Evolutionary conservation across 2,113 vertebrate species (phyloP), one percentile per base, ranked within the genome.

Genomic region (Halichoerus grypus): DNA sequence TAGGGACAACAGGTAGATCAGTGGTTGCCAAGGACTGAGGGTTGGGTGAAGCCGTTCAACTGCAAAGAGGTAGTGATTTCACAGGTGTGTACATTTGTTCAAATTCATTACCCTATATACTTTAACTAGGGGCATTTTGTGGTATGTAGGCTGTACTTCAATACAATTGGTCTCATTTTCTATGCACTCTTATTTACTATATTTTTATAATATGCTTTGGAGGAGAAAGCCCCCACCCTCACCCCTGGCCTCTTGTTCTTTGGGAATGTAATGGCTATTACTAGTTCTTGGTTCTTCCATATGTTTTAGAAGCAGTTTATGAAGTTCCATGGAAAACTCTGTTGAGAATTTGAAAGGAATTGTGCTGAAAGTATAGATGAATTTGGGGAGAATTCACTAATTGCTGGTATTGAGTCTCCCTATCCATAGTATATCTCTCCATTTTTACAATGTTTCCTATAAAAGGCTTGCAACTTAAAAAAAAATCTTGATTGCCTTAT

Each of bases 291-390:
- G 24, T 12, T 57, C 24, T 72, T 71, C n/a, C 53, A 71, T 61
- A 53, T 53, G 72, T 61, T 69, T 53, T 69, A 95, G 55, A 61
- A 91, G 24, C 19, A 93, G 49, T n/a, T 82, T 69, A 80, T 42
- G 24, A 80, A 94, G 63, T 81, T 72, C 71, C 83, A 74, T 19
- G 9, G 71, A 92, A 97, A 95, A 86, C 24, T 12, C n/a, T 76
- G 21, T 14, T 86, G 72, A 91, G 57, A 90, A 71, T 46, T 83
- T 82, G 22, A 95, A 69, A 55, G 5, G 28, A 59, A 92, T 19
- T 94, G 22, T 81, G 55, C 57, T 92, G 53, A 86, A 39, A 76
- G 55, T 74, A 22, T 31, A 81, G 31, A 31, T 59, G 46, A 88
- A 92, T 63, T 13, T 90, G 19, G 18, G 15, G 14, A 53, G 31